Conservation (phyloP, 2,888 invertebrate species). For the Apamea sordens region DNA sequence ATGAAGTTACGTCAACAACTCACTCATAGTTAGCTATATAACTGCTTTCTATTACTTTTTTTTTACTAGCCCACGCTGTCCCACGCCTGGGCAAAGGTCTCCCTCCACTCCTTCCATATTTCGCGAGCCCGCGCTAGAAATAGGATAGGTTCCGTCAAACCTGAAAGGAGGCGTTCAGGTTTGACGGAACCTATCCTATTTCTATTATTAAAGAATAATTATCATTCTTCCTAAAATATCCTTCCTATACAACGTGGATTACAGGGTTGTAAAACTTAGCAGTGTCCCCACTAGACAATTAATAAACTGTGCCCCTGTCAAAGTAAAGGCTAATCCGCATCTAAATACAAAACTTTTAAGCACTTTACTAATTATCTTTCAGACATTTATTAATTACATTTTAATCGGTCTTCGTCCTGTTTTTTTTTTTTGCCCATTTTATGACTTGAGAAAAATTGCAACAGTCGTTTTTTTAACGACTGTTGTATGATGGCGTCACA, state of each 20-base stretch:
- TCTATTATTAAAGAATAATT: background rate
- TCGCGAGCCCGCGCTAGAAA: too few species aligned
- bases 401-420: background rate
- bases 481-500: slow-evolving; percentile 55
- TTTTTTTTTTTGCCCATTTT: background rate
- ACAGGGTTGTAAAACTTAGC: background rate
- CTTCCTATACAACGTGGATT: background rate
- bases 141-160: too few species aligned
- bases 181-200: background rate
- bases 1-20: too few species aligned
- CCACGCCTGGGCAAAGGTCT: too few species aligned
- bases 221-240: background rate
- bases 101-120: too few species aligned
- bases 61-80: too few species aligned
- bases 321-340: slow-evolving; percentile 3
- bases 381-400: slow-evolving; percentile 1
- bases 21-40: background rate
- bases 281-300: background rate
- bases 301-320: background rate
- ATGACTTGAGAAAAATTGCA: background rate
- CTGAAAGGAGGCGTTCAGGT: too few species aligned
- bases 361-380: background rate
- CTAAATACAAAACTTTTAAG: background rate
- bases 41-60: background rate
- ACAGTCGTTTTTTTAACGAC: background rate